Evolutionary conservation across 2,888 invertebrate species (phyloP), one percentile per base, ranked within the genome.

Genomic region (Torymus auratus): DNA sequence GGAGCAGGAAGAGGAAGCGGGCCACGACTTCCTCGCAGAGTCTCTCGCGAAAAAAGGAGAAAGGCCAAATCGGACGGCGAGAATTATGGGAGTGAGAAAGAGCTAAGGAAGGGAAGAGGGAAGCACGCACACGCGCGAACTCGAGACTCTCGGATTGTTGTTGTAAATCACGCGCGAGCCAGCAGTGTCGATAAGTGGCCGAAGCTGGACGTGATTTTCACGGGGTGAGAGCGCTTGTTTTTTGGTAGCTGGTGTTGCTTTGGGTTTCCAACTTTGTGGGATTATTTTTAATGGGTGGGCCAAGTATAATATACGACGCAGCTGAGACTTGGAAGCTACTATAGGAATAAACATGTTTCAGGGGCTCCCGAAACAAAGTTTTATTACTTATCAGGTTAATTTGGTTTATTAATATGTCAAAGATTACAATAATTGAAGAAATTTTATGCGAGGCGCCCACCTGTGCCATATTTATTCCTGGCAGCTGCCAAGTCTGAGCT

Each of bases 71-170:
- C 69, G 71, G 78, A 80, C 62, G 71, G 10, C 14, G 56, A 77
- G 74, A 76, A 68, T 72, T 53, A 56, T 64, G 17, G 56, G 62
- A 41, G 28, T 50, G 58, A 23, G 28, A 72, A 65, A 41, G 41
- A 70, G 15, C 53, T 7, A 41, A 41, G 41, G 41, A 41, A 41
- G 7, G 41, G 41, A 41, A 41, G 41, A 41, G 41, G 7, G 41
- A 41, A 41, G 7, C 7, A 7, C 41, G 7, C 41, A 41, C 41
- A 41, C 28, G 28, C 28, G 28, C 28, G 28, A 4, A 28, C 41
- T 41, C 41, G 67, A 73, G 70, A 58, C 67, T 20, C 41, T 23
- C 14, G 78, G 78, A 67, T 78, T 78, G 78, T 78, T 78, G 72
- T 72, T 73, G 73, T 78, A 72, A 78, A 78, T 78, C 78, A 68